A percentile compares a stretch with the other conserved stretches of the same genome.
Conservation (phyloP, 2,797 vertebrate species). For the Sternarchorhynchus goeldii region DNA sequence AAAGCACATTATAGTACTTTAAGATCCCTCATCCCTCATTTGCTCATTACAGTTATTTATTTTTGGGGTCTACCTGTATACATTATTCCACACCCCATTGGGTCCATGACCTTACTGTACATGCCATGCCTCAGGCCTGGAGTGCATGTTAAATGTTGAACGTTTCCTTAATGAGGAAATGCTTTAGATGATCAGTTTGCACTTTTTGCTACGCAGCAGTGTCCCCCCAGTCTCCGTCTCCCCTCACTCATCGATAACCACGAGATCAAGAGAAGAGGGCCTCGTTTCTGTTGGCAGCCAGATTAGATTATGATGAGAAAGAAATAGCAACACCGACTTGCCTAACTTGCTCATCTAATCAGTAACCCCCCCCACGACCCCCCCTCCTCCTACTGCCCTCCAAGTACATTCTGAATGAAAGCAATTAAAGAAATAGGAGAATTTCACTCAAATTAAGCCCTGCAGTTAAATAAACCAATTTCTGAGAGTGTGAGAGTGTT, state of each 20-base stretch:
- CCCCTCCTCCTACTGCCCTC: neutral
- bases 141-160: conserved; percentile 26
- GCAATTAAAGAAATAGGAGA: neutral
- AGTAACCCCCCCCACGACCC: neutral
- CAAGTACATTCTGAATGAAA: conserved; percentile 3
- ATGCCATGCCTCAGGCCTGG: neutral
- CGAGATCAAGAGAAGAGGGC: neutral
- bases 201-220: conserved; percentile 16
- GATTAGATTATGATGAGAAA: conserved; percentile 17
- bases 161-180: conserved; percentile 42
- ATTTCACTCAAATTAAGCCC: conserved; percentile 15
- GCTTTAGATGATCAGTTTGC: conserved; percentile 29
- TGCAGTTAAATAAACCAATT: conserved; percentile 22
- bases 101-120: neutral
- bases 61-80: neutral
- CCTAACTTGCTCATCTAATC: neutral
- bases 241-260: neutral
- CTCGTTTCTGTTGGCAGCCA: conserved; percentile 7
- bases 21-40: neutral
- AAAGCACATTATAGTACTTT: neutral
- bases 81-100: no score
- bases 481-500: neutral
- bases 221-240: neutral
- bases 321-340: conserved; percentile 9
- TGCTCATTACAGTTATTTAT: no score